phyloP scores from a whole-genome alignment of 2,797 vertebrate species.

The Harpagifer antarcticus region DNA sequence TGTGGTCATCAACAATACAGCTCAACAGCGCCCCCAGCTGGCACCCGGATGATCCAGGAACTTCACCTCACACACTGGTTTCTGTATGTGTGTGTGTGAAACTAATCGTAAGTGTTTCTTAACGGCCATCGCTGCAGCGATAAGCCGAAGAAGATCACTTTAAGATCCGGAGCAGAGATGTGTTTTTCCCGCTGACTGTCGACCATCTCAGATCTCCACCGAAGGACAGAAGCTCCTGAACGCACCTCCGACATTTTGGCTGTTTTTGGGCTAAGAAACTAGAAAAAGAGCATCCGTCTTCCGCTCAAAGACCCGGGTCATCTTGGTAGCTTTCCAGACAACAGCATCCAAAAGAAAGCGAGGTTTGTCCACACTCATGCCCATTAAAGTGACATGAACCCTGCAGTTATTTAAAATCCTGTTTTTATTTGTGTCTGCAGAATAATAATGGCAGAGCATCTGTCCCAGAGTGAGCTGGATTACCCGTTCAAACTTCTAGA shows the following conservation, averaged over 20 bases:
- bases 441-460: conserved; percentile 81
- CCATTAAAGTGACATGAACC: neutral
- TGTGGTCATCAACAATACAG: neutral
- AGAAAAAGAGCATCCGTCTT: neutral
- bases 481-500: conserved; percentile 86
- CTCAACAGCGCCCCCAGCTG: conserved; percentile 55
- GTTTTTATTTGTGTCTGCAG: neutral
- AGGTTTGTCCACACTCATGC: neutral
- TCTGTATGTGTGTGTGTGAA: neutral
- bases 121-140: neutral
- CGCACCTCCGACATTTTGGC: conserved; percentile 53
- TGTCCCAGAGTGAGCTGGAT: conserved; percentile 86
- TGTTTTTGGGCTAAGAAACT: neutral
- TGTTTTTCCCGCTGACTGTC: neutral
- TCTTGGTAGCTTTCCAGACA: neutral
- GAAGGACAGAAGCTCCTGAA: neutral
- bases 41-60: conserved; percentile 33
- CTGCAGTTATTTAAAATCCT: neutral
- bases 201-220: conserved; percentile 2
- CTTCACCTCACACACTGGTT: conserved; percentile 8
- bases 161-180: neutral
- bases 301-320: neutral
- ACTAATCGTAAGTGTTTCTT: neutral
- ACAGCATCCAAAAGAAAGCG: accelerated
- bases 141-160: neutral